Percentiles rank a stretch among this genome's conserved stretches.
phyloP scores from a whole-genome alignment of 1,140 invertebrate species.

The Drosophila serrata region DNA sequence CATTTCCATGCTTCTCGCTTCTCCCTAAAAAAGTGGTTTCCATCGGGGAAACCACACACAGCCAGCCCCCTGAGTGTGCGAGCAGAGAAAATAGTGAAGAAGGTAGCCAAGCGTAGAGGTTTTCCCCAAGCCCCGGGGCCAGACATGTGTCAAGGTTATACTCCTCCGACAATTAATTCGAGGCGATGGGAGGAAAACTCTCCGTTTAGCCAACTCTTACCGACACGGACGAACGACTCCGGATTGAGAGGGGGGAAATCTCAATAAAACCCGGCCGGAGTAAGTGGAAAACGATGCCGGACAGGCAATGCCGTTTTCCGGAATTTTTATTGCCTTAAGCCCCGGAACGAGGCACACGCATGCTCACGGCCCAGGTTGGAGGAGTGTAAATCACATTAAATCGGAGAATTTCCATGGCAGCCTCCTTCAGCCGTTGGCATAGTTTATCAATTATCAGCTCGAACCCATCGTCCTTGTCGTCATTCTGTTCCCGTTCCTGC shows the following conservation, averaged over 20 bases:
- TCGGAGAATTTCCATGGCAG: constrained; percentile 27
- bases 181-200: constrained; percentile 59
- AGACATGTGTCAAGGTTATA: constrained; percentile 75
- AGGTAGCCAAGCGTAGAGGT: constrained; percentile 60
- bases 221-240: constrained; percentile 2
- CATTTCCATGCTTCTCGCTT: constrained; percentile 14
- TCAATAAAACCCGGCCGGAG: constrained; percentile 18
- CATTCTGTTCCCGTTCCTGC: no score
- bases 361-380: constrained; percentile 17
- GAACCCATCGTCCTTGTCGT: constrained; percentile 12
- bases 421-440: constrained; percentile 1
- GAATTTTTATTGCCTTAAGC: constrained; percentile 65
- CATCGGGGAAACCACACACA: constrained; percentile 30
- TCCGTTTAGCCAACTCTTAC: constrained; percentile 30
- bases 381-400: constrained; percentile 62
- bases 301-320: constrained; percentile 18
- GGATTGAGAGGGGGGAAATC: constrained; percentile 2
- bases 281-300: constrained; percentile 46
- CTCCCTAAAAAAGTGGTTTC: constrained; percentile 31
- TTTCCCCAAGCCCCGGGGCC: constrained; percentile 45
- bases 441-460: constrained; percentile 45
- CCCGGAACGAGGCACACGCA: constrained; percentile 8
- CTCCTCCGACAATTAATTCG: constrained; percentile 41
- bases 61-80: not conserved
- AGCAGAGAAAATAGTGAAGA: not conserved